These are phyloP conservation scores for Cochlearius cochlearius DNA, from an alignment of 2,113 vertebrate species.

Conservation along the genomic window DNA sequence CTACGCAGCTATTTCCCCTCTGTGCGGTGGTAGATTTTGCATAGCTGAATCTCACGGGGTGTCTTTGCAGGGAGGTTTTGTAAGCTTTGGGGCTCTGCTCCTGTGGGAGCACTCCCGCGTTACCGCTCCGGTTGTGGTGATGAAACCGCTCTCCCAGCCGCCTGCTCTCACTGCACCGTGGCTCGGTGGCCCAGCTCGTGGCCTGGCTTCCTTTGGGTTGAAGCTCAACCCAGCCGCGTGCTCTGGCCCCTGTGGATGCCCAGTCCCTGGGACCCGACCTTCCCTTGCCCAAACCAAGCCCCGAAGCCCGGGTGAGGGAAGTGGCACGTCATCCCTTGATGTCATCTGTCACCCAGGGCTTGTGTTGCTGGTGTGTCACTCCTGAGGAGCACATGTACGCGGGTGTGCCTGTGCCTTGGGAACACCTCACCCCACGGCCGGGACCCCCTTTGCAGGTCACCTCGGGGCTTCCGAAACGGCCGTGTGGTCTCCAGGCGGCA, in stretches of 20 bases:
- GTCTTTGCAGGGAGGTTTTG: not conserved
- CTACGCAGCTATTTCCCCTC: not conserved
- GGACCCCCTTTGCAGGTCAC: not conserved
- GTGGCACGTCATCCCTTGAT: fast-evolving
- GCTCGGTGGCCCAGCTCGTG: not conserved
- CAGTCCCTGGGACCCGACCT: too few species aligned
- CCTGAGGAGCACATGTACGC: fast-evolving
- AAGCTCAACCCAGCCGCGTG: not conserved
- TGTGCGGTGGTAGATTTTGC: not conserved
- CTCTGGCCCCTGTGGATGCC: not conserved
- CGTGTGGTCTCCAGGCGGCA: fast-evolving
- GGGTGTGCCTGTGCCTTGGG: not conserved
- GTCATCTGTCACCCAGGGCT: not conserved
- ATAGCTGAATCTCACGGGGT: not conserved
- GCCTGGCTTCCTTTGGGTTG: not conserved
- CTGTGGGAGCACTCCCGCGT: fast-evolving
- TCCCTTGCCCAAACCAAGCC: not conserved
- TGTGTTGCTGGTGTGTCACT: fast-evolving
- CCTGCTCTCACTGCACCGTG: not conserved
- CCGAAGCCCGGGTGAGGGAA: not conserved
- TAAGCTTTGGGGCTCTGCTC: not conserved
- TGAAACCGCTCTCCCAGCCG: not conserved
- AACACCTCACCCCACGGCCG: not conserved
- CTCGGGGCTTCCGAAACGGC: not conserved
- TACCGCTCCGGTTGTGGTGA: not conserved